A percentile compares a stretch with the other conserved stretches of the same genome.
These are phyloP conservation scores for Scaptomyza reducta DNA, from an alignment of 2,888 invertebrate species.

Conservation along the genomic window DNA sequence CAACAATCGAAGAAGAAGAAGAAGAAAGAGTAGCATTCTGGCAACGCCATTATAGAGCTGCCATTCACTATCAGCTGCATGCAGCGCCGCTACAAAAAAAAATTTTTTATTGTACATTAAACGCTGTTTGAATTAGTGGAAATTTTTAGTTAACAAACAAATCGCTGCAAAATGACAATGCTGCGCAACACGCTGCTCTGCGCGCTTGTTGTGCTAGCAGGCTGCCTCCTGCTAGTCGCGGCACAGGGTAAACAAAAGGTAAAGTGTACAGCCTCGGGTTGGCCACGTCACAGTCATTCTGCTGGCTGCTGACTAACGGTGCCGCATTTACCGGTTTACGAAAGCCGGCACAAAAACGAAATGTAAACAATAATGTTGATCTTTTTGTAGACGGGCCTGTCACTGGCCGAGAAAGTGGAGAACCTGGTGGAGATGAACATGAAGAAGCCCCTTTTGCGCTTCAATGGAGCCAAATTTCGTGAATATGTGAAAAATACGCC, in stretches of 20 bases:
- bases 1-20: conserved; percentile 7
- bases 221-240: conserved; percentile 72
- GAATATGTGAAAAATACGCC: conserved; percentile 95
- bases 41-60: conserved; percentile 19
- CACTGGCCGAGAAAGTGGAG: conserved; percentile 92
- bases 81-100: conserved; percentile 50
- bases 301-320: not conserved
- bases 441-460: conserved; percentile 93
- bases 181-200: conserved; percentile 73
- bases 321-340: conserved; percentile 17
- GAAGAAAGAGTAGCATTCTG: conserved; percentile 25
- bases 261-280: conserved; percentile 31
- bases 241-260: conserved; percentile 83
- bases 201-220: conserved; percentile 64
- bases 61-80: conserved; percentile 67
- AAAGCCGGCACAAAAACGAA: conserved; percentile 36
- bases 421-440: conserved; percentile 94
- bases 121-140: conserved; percentile 47
- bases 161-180: conserved; percentile 70
- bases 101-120: conserved; percentile 47
- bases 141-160: conserved; percentile 34
- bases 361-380: conserved; percentile 41
- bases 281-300: conserved; percentile 82
- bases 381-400: conserved; percentile 84
- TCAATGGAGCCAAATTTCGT: conserved; percentile 96